Evolutionary conservation across 2,888 invertebrate genomes (phyloP).

Genomic region (Barypeithes pellucidus): DNA sequence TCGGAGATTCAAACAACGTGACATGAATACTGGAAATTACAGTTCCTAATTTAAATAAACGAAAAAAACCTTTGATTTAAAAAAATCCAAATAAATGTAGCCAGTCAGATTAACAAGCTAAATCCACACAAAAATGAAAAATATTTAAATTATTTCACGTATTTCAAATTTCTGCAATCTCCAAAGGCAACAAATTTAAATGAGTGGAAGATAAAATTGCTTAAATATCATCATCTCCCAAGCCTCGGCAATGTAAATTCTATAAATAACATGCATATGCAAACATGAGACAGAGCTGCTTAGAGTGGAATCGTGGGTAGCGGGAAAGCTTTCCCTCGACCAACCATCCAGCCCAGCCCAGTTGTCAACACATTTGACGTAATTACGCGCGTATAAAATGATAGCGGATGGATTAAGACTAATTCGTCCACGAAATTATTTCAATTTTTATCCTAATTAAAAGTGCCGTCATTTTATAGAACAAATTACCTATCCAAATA

Average conservation of each 20-base stretch:
- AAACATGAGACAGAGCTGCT: conserved; percentile 15
- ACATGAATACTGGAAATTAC: too few species aligned
- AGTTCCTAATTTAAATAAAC: too few species aligned
- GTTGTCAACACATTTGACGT: conserved; percentile 29
- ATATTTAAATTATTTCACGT: conserved; percentile 30
- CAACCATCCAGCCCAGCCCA: conserved; percentile 14
- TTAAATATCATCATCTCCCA: conserved; percentile 28
- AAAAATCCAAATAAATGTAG: not conserved
- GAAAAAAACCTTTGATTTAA: too few species aligned
- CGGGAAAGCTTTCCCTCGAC: conserved; percentile 5
- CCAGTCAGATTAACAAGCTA: not conserved
- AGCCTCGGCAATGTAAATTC: conserved; percentile 36
- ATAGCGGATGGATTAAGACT: conserved; percentile 5
- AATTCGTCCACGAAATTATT: conserved; percentile 1
- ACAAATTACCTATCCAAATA: too few species aligned
- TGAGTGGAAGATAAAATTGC: conserved; percentile 40
- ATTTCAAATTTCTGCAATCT: conserved; percentile 33
- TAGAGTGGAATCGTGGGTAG: conserved; percentile 16
- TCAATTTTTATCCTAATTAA: too few species aligned
- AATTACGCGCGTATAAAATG: conserved; percentile 28
- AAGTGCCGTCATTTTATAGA: too few species aligned
- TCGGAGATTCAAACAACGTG: too few species aligned
- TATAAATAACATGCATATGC: conserved; percentile 45
- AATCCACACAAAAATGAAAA: not conserved
- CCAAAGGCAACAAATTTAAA: conserved; percentile 45